Evolutionary conservation across 2,113 vertebrate species (phyloP).

Genomic region (Sylvietta virens): DNA sequence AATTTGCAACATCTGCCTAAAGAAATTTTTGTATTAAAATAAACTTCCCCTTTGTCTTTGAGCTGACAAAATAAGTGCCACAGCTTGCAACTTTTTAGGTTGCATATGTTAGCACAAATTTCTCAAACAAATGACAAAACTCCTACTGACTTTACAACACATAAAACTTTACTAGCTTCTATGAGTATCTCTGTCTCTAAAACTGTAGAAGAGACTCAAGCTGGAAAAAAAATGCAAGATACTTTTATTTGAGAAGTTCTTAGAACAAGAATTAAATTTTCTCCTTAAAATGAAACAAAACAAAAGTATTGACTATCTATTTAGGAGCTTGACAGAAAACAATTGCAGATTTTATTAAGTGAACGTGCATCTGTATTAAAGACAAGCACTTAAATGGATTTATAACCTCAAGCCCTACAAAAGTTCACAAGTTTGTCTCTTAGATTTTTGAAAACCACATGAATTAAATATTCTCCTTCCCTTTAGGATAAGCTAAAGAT

Average conservation of each 20-base stretch:
- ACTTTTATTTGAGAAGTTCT: not conserved
- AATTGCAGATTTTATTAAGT: not conserved
- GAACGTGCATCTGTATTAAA: not conserved
- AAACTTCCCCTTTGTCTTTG: not conserved
- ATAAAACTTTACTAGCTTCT: not conserved
- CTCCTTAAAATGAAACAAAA: not conserved
- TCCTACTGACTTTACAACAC: not conserved
- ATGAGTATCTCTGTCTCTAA: not conserved
- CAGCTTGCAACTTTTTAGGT: not conserved
- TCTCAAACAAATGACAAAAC: not conserved
- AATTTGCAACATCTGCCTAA: not conserved
- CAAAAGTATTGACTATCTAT: not conserved
- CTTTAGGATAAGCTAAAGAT: not conserved
- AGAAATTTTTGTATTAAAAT: not conserved
- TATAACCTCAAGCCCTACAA: not conserved
- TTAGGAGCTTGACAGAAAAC: not conserved
- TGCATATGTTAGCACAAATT: not conserved
- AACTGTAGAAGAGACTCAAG: not conserved
- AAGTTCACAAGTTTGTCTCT: not conserved
- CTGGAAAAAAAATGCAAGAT: not conserved
- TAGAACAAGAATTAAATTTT: not conserved
- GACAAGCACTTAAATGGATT: not conserved
- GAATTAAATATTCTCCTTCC: not conserved
- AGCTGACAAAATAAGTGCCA: not conserved
- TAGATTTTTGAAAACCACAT: not conserved